Conservation (phyloP, 2,113 vertebrate genomes). For the human (Homo sapiens) region DNA sequence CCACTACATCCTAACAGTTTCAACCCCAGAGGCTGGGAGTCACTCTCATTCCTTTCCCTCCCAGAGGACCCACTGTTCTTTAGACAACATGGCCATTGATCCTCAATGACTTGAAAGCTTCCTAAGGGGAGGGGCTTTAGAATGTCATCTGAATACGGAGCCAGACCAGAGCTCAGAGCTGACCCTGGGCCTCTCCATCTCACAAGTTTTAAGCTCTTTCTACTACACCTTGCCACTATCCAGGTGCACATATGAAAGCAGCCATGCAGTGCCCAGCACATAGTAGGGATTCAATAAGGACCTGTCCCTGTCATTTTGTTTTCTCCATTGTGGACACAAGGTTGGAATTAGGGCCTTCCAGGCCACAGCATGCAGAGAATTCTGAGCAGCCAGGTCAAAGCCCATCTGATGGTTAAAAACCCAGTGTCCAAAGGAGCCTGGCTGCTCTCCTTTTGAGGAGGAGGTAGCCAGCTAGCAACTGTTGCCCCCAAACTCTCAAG, state of each 20-base stretch:
- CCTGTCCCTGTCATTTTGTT: background rate
- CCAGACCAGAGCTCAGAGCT: background rate
- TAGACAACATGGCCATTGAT: background rate
- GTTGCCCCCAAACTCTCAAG: background rate
- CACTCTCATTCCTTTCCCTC: background rate
- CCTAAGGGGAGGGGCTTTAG: background rate
- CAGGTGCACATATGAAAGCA: rapidly evolving
- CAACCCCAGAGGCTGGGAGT: background rate
- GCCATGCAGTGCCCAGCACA: rapidly evolving
- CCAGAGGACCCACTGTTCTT: background rate
- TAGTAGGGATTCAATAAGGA: background rate
- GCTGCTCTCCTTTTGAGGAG: background rate
- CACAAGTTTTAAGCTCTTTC: background rate
- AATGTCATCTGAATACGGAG: background rate
- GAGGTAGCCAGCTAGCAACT: background rate
- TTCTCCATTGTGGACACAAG: background rate
- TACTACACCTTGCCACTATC: background rate
- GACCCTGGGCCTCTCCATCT: background rate
- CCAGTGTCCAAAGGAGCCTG: background rate
- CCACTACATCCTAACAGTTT: background rate
- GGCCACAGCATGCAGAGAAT: background rate
- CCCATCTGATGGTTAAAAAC: background rate
- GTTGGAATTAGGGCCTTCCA: background rate
- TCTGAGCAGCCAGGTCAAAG: background rate
- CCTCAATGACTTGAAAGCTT: background rate